Conservation (phyloP, 2,113 vertebrate species). For the Channa argus region DNA sequence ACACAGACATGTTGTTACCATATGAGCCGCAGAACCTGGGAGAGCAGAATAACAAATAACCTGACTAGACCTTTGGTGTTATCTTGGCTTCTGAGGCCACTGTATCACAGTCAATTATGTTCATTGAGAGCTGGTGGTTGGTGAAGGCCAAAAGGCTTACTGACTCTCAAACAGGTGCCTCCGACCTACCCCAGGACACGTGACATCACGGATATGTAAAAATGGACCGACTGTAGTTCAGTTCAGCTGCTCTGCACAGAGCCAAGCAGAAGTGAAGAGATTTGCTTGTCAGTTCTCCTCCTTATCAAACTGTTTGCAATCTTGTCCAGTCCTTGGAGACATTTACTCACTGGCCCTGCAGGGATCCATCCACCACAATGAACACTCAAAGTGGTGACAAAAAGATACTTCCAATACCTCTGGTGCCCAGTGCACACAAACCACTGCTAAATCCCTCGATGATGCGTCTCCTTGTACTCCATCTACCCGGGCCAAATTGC, state of each 20-base stretch:
- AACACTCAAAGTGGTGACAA: slow-evolving; percentile 60
- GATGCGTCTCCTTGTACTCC: slow-evolving; percentile 36
- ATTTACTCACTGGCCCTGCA: slow-evolving; percentile 61
- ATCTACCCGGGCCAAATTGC: slow-evolving; percentile 59
- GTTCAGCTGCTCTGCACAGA: slow-evolving; percentile 45
- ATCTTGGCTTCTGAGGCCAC: slow-evolving; percentile 49
- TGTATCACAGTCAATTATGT: slow-evolving; percentile 59
- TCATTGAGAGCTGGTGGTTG: slow-evolving; percentile 44
- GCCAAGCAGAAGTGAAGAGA: slow-evolving; percentile 56
- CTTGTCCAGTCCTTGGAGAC: slow-evolving; percentile 62
- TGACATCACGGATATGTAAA: slow-evolving; percentile 73
- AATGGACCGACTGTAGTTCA: slow-evolving; percentile 34
- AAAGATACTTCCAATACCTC: slow-evolving; percentile 48
- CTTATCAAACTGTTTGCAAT: slow-evolving; percentile 80
- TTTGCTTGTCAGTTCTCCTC: slow-evolving; percentile 74
- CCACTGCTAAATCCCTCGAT: slow-evolving; percentile 47
- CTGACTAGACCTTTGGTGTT: slow-evolving; percentile 51
- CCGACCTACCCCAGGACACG: slow-evolving; percentile 57
- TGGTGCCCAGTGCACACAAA: slow-evolving; percentile 49
- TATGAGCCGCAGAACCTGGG: slow-evolving; percentile 39
- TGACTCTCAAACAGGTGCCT: slow-evolving; percentile 64
- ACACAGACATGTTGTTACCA: slow-evolving; percentile 48
- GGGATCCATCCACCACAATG: slow-evolving; percentile 55
- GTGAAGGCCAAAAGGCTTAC: slow-evolving; percentile 57
- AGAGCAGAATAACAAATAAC: slow-evolving; percentile 65